These are phyloP conservation scores for Eilema griseolum DNA, from an alignment of 2,888 invertebrate genomes.

Conservation along the genomic window DNA sequence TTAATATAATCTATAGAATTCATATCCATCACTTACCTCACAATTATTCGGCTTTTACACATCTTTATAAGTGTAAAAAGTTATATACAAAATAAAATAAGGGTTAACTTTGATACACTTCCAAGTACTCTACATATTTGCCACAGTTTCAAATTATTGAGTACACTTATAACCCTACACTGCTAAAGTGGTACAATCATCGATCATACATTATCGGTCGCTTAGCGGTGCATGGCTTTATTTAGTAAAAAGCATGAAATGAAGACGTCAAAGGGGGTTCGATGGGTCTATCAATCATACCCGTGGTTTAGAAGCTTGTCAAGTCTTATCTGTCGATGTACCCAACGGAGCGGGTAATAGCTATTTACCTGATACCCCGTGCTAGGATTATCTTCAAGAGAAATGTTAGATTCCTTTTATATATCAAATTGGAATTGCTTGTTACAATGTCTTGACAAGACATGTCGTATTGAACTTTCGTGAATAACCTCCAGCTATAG, in stretches of 20 bases:
- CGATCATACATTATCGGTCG: constrained; percentile 46
- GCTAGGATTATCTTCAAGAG: constrained; percentile 76
- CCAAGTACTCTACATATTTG: neutral
- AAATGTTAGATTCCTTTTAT: constrained; percentile 76
- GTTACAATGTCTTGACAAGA: constrained; percentile 44
- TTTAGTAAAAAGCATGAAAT: constrained; percentile 76
- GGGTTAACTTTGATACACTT: no score
- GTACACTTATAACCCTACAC: constrained; percentile 13
- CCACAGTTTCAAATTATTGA: neutral
- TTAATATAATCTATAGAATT: no score
- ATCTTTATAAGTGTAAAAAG: no score
- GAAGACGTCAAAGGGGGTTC: constrained; percentile 71
- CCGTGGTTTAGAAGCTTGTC: constrained; percentile 63
- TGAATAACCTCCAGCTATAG: constrained; percentile 11
- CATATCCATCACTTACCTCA: no score
- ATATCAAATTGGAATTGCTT: constrained; percentile 68
- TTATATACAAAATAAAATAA: no score
- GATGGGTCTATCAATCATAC: constrained; percentile 78
- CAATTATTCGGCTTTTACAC: neutral
- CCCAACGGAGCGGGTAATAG: constrained; percentile 83
- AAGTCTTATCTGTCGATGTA: constrained; percentile 75
- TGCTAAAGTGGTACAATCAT: constrained; percentile 30
- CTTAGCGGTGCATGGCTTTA: constrained; percentile 71
- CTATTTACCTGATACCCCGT: constrained; percentile 81
- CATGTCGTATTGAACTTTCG: neutral